Base-by-base conservation (phyloP, 2,797 vertebrate species). In the Schizopygopsis pylzovi region DNA sequence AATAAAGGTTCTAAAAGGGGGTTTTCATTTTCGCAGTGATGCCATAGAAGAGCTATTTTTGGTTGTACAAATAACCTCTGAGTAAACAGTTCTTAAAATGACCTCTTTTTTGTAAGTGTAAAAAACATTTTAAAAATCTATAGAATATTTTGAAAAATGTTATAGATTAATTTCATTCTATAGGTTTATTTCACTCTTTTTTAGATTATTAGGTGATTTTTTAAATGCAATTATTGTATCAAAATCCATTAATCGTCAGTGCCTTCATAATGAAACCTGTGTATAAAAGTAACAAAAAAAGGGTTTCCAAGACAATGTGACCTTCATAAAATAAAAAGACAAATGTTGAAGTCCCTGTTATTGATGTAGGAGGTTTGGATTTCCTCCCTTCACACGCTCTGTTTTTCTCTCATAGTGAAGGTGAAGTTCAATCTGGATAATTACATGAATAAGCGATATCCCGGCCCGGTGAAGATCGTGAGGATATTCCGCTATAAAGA, bases 341-440 rank as follows among this genome's bases (percentile, higher is more conserved):
- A 37, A 15, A 75, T 75, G 25, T 52, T 25, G 1, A 79, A 25
- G 41, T 79, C 56, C 54, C 13, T n/a, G 4, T 37, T 63, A 39
- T 65, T 76, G 45, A 76, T 25, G 67, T 71, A 71, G 80, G 67
- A 71, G 49, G 45, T 77, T 67, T 84, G 33, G 28, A 54, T 76
- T 54, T 22, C 10, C 33, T 39, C 37, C 28, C 15, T 63, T 80
- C 43, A 33, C 79, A 33, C 37, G 6, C 76, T 65, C 33, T 78
- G 77, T 82, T 89, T 79, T 90, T 90, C 78, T 83, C 63, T 83
- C 72, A 1, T 92, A 99, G 98, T 96, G 90, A 98, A 99, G 91
- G 94, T 99, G 82, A 99, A 99, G 92, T 97, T 97, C 91, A 98
- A 96, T 90, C 93, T 99, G 96, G 98, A 99, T 93, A 97, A 98